These are phyloP conservation scores for Merops nubicus DNA, from an alignment of 2,113 vertebrate genomes.

Conservation along the genomic window DNA sequence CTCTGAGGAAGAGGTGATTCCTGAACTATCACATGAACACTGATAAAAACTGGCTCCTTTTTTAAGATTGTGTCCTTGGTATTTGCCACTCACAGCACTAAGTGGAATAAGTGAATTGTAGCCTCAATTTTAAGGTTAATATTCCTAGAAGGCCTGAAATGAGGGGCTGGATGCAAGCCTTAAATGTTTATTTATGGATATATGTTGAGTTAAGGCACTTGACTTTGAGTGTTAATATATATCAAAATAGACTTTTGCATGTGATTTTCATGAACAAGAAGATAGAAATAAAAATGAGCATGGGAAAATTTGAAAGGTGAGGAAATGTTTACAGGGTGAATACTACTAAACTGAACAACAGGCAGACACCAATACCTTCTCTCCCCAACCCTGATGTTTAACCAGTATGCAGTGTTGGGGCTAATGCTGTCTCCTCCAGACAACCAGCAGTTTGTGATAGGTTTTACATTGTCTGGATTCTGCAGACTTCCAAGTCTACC, in stretches of 20 bases:
- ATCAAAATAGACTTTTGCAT: not conserved
- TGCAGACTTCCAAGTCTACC: not conserved
- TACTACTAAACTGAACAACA: not conserved
- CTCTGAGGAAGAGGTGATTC: not conserved
- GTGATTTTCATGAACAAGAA: not conserved
- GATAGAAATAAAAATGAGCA: not conserved
- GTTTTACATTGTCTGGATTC: not conserved
- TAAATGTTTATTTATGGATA: not conserved
- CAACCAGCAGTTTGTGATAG: not conserved
- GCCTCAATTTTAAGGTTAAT: not conserved
- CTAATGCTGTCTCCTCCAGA: not conserved
- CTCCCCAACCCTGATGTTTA: not conserved
- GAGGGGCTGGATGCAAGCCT: not conserved
- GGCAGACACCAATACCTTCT: not conserved
- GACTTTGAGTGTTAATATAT: not conserved
- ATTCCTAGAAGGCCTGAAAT: not conserved
- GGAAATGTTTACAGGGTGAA: not conserved
- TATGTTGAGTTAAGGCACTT: not conserved
- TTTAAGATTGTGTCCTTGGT: not conserved
- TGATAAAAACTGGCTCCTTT: not conserved
- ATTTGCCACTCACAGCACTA: not conserved
- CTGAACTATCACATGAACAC: not conserved
- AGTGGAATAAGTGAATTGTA: not conserved
- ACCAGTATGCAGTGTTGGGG: not conserved
- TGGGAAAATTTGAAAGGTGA: not conserved